A percentile compares a stretch with the other conserved stretches of the same genome.
These are phyloP conservation scores for Etia nguti DNA, from an alignment of 2,113 vertebrate species.

Conservation along the genomic window DNA sequence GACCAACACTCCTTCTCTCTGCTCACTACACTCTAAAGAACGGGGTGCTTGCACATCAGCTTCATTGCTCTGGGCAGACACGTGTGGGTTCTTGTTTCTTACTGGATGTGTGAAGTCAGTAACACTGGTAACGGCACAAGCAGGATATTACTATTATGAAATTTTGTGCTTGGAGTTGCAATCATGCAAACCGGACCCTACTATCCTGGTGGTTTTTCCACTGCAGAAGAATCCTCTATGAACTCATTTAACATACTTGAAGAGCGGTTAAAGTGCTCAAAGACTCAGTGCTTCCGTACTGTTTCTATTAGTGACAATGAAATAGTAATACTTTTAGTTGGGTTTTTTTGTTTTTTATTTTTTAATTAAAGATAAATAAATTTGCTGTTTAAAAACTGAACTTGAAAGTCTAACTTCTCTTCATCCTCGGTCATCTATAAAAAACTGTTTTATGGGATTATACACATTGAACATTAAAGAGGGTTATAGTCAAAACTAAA, in stretches of 20 bases:
- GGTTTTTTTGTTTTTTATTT: slow-evolving; percentile 65
- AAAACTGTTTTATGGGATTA: not conserved
- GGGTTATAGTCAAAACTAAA: not conserved
- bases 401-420: not conserved
- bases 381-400: slow-evolving; percentile 68
- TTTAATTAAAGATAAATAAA: slow-evolving; percentile 75
- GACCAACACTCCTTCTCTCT: slow-evolving; percentile 41
- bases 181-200: slow-evolving; percentile 9
- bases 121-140: slow-evolving; percentile 51
- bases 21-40: slow-evolving; percentile 31
- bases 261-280: slow-evolving; percentile 88
- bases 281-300: slow-evolving; percentile 96
- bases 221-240: slow-evolving; percentile 60
- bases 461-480: not conserved
- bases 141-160: slow-evolving; percentile 13
- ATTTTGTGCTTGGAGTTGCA: slow-evolving; percentile 1
- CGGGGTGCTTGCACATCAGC: slow-evolving; percentile 43
- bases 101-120: slow-evolving; percentile 36
- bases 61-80: slow-evolving; percentile 44
- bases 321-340: slow-evolving; percentile 82
- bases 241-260: slow-evolving; percentile 91
- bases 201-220: slow-evolving; percentile 25
- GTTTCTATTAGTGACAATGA: slow-evolving; percentile 85
- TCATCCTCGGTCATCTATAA: not conserved
- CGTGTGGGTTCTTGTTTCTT: slow-evolving; percentile 29